Percentiles rank a stretch among this genome's conserved stretches.
These are phyloP conservation scores for Brachyhypopomus gauderio DNA, from an alignment of 2,113 vertebrate species.

Conservation along the genomic window DNA sequence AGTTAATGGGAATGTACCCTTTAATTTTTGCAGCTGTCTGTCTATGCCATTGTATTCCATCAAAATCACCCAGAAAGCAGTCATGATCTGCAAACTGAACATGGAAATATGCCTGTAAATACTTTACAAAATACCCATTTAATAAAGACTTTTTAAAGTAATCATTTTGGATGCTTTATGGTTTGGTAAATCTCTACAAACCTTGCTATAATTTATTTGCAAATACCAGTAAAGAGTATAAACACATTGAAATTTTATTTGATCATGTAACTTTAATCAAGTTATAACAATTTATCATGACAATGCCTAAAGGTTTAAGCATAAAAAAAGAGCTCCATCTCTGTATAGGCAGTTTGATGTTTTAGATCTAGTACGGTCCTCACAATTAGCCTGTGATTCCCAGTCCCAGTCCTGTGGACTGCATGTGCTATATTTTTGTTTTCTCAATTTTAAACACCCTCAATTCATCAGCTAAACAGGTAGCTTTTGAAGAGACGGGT, in stretches of 20 bases:
- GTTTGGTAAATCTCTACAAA: conserved; percentile 16
- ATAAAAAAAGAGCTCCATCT: conserved; percentile 20
- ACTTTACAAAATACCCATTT: conserved; percentile 69
- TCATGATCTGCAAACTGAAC: conserved; percentile 54
- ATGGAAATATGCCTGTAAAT: conserved; percentile 75
- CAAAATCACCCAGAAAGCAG: conserved; percentile 43
- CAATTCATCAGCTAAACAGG: not conserved
- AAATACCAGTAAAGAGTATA: not conserved
- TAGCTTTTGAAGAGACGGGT: not conserved
- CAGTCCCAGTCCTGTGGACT: not conserved
- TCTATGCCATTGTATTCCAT: conserved; percentile 45
- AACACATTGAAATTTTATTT: not conserved
- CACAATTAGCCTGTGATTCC: not conserved
- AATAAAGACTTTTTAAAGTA: conserved; percentile 74
- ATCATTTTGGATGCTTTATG: not conserved
- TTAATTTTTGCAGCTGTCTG: conserved; percentile 52
- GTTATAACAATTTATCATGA: not conserved
- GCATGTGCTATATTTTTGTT: not conserved
- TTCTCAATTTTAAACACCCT: not conserved
- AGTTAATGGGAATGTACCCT: conserved; percentile 46
- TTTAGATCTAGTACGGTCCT: conserved; percentile 5
- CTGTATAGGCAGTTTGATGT: conserved; percentile 37
- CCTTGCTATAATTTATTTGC: not conserved
- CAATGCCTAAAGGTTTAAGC: not conserved
- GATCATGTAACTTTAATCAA: conserved; percentile 4